Evolutionary conservation across 2,888 invertebrate genomes (phyloP).

Genomic region (Agrotis ipsilon): DNA sequence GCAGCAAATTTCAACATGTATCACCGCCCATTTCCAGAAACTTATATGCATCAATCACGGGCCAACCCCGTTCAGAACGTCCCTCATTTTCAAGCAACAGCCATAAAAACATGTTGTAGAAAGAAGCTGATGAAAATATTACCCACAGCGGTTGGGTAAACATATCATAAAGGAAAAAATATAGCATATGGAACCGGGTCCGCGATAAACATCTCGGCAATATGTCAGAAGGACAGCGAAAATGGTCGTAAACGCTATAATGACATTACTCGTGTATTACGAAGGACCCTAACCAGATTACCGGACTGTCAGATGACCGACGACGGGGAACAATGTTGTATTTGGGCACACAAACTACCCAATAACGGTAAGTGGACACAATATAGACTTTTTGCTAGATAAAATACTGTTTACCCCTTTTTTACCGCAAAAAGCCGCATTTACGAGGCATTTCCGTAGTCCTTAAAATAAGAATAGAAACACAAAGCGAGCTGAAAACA

Average conservation of each 20-base stretch:
- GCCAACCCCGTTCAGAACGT: constrained; percentile 55
- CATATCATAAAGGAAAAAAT: constrained; percentile 73
- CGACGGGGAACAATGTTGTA: constrained; percentile 24
- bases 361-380: constrained; percentile 36
- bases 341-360: constrained; percentile 25
- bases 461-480: constrained; percentile 44
- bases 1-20: constrained; percentile 45
- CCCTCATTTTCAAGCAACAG: constrained; percentile 60
- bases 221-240: constrained; percentile 73
- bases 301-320: constrained; percentile 67
- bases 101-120: constrained; percentile 63
- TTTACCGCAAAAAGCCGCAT: constrained; percentile 15
- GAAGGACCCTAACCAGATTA: constrained; percentile 75
- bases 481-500: constrained; percentile 50
- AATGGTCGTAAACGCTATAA: constrained; percentile 75
- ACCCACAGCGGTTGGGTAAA: constrained; percentile 68
- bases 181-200: constrained; percentile 69
- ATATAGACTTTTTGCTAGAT: constrained; percentile 15
- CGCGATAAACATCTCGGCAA: constrained; percentile 73
- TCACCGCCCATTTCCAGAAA: constrained; percentile 43
- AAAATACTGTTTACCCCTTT: constrained; percentile 13
- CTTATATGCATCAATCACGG: constrained; percentile 63
- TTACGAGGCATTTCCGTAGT: constrained; percentile 39
- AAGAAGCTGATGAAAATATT: constrained; percentile 76
- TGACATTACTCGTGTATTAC: constrained; percentile 69